These are phyloP conservation scores for Tetraneura akinire DNA, from an alignment of 1,140 invertebrate genomes.

Conservation along the genomic window DNA sequence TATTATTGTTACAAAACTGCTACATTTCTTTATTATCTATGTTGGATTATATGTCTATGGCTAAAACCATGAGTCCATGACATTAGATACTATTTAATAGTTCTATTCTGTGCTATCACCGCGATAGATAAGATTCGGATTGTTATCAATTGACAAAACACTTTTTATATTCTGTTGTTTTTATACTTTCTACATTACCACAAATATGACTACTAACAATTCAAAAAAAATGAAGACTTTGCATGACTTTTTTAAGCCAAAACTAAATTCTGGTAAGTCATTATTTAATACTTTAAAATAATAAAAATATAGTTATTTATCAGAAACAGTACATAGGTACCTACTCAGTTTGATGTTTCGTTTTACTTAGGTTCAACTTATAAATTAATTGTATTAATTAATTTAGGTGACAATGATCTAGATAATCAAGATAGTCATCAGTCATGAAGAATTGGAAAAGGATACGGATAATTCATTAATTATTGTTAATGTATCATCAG, in stretches of 20 bases:
- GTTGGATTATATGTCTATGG: no score
- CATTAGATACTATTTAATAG: no score
- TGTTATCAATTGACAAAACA: background rate
- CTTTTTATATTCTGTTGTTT: background rate
- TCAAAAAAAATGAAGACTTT: background rate
- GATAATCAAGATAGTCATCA: background rate
- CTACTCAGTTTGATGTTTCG: background rate
- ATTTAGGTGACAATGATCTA: constrained; percentile 8
- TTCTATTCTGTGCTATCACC: no score
- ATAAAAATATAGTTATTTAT: background rate
- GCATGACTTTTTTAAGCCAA: background rate
- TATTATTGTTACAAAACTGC: background rate
- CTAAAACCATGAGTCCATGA: no score
- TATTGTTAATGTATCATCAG: background rate
- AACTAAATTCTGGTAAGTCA: constrained; percentile 15
- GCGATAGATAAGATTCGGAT: background rate
- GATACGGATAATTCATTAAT: background rate
- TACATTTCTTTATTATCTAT: no score
- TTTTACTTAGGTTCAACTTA: background rate
- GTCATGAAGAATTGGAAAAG: background rate
- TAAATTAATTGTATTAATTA: background rate
- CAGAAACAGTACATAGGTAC: no score
- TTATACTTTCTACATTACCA: background rate
- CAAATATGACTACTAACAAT: background rate
- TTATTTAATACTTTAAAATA: background rate